These are phyloP conservation scores for Stomorhina lunata DNA, from an alignment of 2,888 invertebrate species.

Conservation along the genomic window DNA sequence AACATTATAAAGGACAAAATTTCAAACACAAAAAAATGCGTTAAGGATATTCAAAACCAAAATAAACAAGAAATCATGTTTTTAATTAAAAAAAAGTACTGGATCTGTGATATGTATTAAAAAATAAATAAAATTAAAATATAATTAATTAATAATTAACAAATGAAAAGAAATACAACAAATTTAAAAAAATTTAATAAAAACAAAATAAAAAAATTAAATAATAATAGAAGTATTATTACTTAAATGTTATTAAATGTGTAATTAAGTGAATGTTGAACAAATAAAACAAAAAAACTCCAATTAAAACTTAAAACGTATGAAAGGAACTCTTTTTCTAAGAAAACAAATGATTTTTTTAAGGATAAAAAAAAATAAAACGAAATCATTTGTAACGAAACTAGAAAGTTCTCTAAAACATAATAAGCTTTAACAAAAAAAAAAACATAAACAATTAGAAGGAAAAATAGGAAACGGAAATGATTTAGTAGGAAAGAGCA, in stretches of 20 bases:
- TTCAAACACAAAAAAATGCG: slow-evolving; percentile 35
- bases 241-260: slow-evolving; percentile 66
- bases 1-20: slow-evolving; percentile 32
- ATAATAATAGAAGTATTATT: slow-evolving; percentile 68
- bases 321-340: background rate
- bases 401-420: slow-evolving; percentile 49
- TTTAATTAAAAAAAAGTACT: slow-evolving; percentile 77
- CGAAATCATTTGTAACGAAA: slow-evolving; percentile 11
- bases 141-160: slow-evolving; percentile 54
- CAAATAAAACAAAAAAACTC: slow-evolving; percentile 57
- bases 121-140: slow-evolving; percentile 69
- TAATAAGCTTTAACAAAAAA: slow-evolving; percentile 53
- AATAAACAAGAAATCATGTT: slow-evolving; percentile 67
- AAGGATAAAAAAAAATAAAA: no score
- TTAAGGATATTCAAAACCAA: slow-evolving; percentile 66
- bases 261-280: slow-evolving; percentile 69
- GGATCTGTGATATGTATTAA: slow-evolving; percentile 80
- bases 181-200: slow-evolving; percentile 23
- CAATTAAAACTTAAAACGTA: slow-evolving; percentile 15
- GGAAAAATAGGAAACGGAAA: background rate
- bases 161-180: slow-evolving; percentile 55
- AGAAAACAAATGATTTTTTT: slow-evolving; percentile 29
- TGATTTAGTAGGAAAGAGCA: slow-evolving; percentile 28
- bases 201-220: slow-evolving; percentile 53
- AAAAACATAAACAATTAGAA: background rate